Evolutionary conservation across 2,888 invertebrate species (phyloP).

Genomic region (Drosophila recens): DNA sequence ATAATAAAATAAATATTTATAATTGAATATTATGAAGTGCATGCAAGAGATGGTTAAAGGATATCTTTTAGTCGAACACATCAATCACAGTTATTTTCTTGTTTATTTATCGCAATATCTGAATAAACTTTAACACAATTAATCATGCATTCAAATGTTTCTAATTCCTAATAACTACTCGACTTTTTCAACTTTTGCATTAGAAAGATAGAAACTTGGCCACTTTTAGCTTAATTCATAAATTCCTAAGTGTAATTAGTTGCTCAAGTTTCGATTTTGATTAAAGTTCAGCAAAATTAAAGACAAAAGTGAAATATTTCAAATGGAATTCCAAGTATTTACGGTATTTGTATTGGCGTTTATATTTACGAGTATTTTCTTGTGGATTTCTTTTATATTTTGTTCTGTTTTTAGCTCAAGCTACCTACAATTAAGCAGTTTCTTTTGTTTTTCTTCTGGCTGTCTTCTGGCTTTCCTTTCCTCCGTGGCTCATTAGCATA

Average conservation of each 20-base stretch:
- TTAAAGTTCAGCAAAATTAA: neutral
- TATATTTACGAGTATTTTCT: neutral
- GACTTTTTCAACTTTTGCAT: neutral
- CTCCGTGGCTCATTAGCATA: slow-evolving; percentile 65
- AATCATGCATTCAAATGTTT: no score
- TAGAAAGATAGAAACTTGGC: neutral
- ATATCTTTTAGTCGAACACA: no score
- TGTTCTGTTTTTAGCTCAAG: neutral
- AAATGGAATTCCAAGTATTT: neutral
- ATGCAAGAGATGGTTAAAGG: no score
- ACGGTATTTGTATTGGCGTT: neutral
- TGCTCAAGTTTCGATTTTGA: slow-evolving; percentile 1
- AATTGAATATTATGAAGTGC: no score
- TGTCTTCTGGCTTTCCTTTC: neutral
- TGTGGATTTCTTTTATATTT: slow-evolving; percentile 13
- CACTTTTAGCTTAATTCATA: neutral
- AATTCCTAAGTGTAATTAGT: slow-evolving; percentile 5
- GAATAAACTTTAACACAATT: no score
- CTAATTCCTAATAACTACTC: neutral
- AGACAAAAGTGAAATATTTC: slow-evolving; percentile 2
- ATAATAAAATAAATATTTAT: no score
- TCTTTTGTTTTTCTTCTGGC: slow-evolving; percentile 2
- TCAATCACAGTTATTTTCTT: no score
- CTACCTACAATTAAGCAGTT: slow-evolving; percentile 18
- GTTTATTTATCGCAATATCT: no score